Evolutionary conservation across 2,113 vertebrate species (phyloP), one percentile per base, ranked within the genome.

Genomic region (Pungitius pungitius): DNA sequence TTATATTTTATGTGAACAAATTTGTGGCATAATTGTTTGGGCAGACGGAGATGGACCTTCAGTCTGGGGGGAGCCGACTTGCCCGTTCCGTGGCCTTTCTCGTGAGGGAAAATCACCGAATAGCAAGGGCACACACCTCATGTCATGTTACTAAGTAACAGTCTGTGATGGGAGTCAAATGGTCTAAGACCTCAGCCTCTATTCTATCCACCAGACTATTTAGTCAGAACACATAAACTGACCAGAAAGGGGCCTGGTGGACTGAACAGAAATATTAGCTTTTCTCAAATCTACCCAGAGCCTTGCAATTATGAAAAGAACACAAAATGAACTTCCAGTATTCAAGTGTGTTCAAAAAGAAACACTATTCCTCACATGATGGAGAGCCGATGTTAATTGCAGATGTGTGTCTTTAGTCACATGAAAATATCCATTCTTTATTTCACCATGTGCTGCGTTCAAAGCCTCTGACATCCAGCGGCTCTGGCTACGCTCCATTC

Each of bases 1-100:
- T 81, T 73, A 87, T 77, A 84, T 92, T 54, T 91, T 87, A 90
- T 90, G 86, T 85, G 87, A 84, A 91, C 80, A 86, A 88, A 91
- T 89, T 89, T 89, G 88, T 88, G 87, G 84, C 45, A 77, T 89
- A 86, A 89, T 87, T 91, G 86, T 85, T 78, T 33, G 79, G 77
- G 83, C 80, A 85, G 86, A 88, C 69, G 67, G 55, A 86, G 89
- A 85, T 75, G 62, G 73, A 87, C 86, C 82, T 84, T 83, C 86
- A 92, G 51, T 85, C 80, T 78, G 26, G 69, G 65, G 51, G 72
- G 75, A 81, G 90, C 86, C 45, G 47, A 85, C 78, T 85, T 85
- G 18, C 69, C 39, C 54, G 40, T 42, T 80, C 73, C 71, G 64
- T 56, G 2, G 73, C 64, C 69, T 24, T 76, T 83, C 61, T 81